Conservation (phyloP, 2,113 vertebrate species). For the Sylvicapra grimmia region DNA sequence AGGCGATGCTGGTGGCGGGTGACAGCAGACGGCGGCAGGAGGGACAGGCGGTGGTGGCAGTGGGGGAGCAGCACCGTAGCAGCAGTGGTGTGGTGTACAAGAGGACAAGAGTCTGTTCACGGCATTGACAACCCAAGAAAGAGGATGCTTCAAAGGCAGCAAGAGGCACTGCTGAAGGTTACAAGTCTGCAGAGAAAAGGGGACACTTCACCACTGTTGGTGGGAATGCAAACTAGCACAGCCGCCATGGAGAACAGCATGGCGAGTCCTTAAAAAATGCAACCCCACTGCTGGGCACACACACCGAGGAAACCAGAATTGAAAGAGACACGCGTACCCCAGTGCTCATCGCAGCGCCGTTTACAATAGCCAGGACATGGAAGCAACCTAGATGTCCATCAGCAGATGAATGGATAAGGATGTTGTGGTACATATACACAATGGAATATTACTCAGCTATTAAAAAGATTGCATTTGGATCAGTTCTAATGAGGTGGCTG, state of each 20-base stretch:
- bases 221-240: neutral
- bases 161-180: neutral
- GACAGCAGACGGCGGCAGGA: neutral
- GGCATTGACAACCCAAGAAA: rapidly evolving
- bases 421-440: neutral
- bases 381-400: neutral
- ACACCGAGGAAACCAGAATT: neutral
- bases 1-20: neutral
- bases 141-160: neutral
- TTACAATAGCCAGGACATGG: neutral
- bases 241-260: neutral
- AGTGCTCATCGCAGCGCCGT: rapidly evolving
- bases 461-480: neutral
- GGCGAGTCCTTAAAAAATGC: neutral
- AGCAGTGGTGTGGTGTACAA: neutral
- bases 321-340: neutral
- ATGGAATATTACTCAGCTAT: neutral
- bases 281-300: neutral
- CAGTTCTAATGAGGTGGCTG: neutral
- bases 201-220: neutral
- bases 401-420: neutral
- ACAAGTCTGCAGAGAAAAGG: neutral
- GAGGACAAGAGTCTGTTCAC: neutral
- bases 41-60: too few relatives aligned
- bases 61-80: rapidly evolving